A percentile compares a stretch with the other conserved stretches of the same genome.
phyloP scores from a whole-genome alignment of 64 coral and sea anemone genomes.

The Porites australiensis region DNA sequence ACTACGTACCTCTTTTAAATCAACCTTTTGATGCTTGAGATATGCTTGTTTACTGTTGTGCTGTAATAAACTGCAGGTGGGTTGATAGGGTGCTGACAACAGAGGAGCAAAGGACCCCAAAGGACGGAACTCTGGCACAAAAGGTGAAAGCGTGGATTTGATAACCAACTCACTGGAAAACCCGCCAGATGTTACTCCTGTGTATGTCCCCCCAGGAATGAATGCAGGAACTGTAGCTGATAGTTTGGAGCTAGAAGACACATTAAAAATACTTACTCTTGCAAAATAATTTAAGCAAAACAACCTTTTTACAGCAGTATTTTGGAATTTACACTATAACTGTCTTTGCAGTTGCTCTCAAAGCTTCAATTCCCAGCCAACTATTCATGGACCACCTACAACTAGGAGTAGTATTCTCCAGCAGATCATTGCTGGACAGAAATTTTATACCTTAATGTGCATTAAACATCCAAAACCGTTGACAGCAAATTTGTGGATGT shows the following conservation, averaged over 20 bases:
- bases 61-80: background rate
- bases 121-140: slow-evolving; percentile 39
- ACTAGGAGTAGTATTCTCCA: no score
- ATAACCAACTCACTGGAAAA: background rate
- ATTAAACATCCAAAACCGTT: no score
- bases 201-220: background rate
- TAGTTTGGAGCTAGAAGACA: background rate
- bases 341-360: no score
- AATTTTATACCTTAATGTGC: no score
- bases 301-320: background rate
- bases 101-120: background rate
- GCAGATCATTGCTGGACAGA: no score
- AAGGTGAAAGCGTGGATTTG: background rate
- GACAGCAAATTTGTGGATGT: no score
- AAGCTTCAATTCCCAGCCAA: no score
- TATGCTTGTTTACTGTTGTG: background rate
- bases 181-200: background rate
- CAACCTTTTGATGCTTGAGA: background rate
- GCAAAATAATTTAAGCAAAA: background rate
- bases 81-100: background rate
- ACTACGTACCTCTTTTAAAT: background rate
- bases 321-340: no score
- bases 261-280: background rate
- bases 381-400: no score
- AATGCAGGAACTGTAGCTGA: slow-evolving; percentile 39